phyloP scores from a whole-genome alignment of 37 sponge, comb jelly and placozoan genomes.

The Ianthella basta region DNA sequence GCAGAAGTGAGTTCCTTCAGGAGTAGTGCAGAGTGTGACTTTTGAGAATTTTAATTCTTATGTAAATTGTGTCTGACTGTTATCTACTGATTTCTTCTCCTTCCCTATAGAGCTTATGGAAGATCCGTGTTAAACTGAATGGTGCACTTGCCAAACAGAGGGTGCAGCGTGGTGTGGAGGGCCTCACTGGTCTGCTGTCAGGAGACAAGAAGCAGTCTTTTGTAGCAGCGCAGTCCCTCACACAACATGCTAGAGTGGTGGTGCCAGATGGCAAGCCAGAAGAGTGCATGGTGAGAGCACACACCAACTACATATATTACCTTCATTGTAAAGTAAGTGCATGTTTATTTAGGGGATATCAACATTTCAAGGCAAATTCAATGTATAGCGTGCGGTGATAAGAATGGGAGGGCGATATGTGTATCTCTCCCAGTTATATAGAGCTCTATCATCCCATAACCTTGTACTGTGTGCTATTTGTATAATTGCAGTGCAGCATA shows the following conservation, averaged over 20 bases:
- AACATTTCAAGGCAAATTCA: too few species aligned
- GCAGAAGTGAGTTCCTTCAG: neutral
- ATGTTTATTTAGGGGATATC: too few species aligned
- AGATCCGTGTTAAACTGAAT: slow-evolving; percentile 62
- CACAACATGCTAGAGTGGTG: slow-evolving; percentile 11
- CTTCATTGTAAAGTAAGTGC: too few species aligned
- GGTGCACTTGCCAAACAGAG: slow-evolving; percentile 71
- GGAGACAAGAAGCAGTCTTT: neutral
- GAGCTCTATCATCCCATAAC: neutral
- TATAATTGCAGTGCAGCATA: neutral
- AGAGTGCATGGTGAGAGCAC: too few species aligned
- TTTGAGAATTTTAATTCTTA: too few species aligned
- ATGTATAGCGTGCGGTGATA: neutral
- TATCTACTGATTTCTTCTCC: neutral
- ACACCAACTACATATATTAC: too few species aligned
- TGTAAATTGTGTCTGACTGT: too few species aligned
- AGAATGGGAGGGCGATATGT: neutral
- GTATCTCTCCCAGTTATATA: neutral
- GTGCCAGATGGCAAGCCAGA: neutral
- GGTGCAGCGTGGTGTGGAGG: slow-evolving; percentile 38
- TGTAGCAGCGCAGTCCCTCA: neutral
- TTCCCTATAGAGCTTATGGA: slow-evolving; percentile 44
- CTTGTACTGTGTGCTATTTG: slow-evolving; percentile 1
- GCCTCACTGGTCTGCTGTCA: neutral
- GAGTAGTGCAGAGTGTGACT: too few species aligned